Base-by-base conservation (phyloP, 2,888 invertebrate species). In the Noctua comes region DNA sequence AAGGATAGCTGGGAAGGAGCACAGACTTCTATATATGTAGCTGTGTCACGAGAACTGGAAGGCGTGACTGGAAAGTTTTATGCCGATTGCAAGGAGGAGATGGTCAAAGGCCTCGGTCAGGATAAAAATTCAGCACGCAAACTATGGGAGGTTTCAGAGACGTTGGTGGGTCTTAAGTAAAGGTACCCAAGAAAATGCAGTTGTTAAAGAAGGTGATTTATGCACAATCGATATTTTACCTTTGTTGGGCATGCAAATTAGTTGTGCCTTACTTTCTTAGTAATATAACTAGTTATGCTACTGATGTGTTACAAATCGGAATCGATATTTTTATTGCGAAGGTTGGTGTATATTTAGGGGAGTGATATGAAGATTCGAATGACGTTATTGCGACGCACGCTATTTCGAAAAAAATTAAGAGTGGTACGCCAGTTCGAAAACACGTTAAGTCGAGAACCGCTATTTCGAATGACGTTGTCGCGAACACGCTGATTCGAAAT, bases 21-120 rank as follows among this genome's bases (percentile, higher is more conserved):
- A 2, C 96, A 96, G 72, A 97, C 98, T 0, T 92, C 97, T 43
- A 93, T 98, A 27, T 97, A 97, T 90, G 96, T 97, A 36, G 95
- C 96, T 1, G 95, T 96, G 0, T 93, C 95, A 1, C 97, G 97
- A 27, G 96, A 97, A 57, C 92, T 98, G 8, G 93, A 97, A 27
- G 93, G 96, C 68, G 94, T 97, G 0, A 97, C 97, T 71, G 98
- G 98, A 27, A 95, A 96, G 89, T 98, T 97, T 92, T 98, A 97
- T 87, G 97, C 97, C 78, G 97, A 98, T 85, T 97, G 97, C 84
- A 91, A 92, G 80, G 93, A 96, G 83, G 90, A 89, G 21, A 92
- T 94, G n/a, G 88, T 96, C 1, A 91, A 97, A 2, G 91, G 92
- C 6, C 90, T 92, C 74, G 97, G 97, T 5, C 89, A 93, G 79